These are phyloP conservation scores for Serinus canaria DNA, from an alignment of 2,113 vertebrate genomes.

Conservation along the genomic window DNA sequence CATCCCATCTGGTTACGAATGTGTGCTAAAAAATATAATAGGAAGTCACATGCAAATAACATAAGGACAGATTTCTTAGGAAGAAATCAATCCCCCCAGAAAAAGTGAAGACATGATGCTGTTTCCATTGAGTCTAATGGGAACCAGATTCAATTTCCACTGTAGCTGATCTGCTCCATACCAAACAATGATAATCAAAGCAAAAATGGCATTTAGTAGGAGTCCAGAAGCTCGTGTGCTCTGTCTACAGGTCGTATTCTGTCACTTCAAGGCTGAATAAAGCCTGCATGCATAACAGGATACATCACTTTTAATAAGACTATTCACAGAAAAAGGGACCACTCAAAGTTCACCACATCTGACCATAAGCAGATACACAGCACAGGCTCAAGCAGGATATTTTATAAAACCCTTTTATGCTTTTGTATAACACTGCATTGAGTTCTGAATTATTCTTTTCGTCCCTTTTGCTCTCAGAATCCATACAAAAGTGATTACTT, in stretches of 20 bases:
- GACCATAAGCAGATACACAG: not conserved
- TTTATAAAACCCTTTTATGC: slow-evolving; percentile 10
- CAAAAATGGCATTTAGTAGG: slow-evolving; percentile 13
- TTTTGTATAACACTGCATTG: slow-evolving; percentile 7
- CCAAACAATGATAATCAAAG: slow-evolving; percentile 12
- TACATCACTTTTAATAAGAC: not conserved
- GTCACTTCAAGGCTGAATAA: slow-evolving; percentile 6
- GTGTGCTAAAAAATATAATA: not conserved
- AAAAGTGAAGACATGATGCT: not conserved
- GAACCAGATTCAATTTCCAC: slow-evolving; percentile 14
- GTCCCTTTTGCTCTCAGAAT: slow-evolving; percentile 68
- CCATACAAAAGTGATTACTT: slow-evolving; percentile 78
- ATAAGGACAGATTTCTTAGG: not conserved
- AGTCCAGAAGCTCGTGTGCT: not conserved
- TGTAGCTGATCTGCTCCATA: not conserved
- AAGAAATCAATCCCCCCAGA: not conserved
- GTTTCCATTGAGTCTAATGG: not conserved
- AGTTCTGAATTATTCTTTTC: slow-evolving; percentile 70
- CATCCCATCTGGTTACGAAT: not conserved
- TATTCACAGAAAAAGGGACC: not conserved
- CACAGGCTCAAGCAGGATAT: not conserved
- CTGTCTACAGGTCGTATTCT: slow-evolving; percentile 40
- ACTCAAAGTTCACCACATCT: slow-evolving; percentile 16
- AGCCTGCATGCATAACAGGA: not conserved
- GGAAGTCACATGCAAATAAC: not conserved